phyloP scores from a whole-genome alignment of 2,797 vertebrate species.

The Orientallactaga sibirica region DNA sequence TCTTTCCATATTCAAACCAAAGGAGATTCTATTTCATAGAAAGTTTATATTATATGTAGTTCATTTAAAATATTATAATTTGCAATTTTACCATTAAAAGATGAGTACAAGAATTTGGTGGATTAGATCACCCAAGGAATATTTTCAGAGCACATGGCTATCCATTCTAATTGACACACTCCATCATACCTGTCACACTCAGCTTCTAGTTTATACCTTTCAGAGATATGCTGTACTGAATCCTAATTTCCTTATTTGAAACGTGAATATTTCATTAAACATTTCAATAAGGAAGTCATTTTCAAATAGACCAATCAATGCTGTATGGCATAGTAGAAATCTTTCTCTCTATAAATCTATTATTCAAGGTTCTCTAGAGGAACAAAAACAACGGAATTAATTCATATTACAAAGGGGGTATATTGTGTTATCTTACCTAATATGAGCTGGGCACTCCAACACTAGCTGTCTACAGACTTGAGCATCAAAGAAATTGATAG shows the following conservation, averaged over 20 bases:
- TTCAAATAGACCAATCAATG: background rate
- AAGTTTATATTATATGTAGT: constrained; percentile 7
- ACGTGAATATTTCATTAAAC: background rate
- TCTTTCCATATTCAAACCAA: constrained; percentile 30
- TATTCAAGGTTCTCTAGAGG: too few species aligned
- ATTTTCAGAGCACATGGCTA: background rate
- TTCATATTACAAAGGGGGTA: too few species aligned
- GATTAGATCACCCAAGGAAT: background rate
- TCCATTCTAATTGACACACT: background rate
- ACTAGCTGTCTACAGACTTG: too few species aligned
- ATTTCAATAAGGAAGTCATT: background rate
- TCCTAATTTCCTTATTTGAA: constrained; percentile 39
- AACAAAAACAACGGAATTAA: too few species aligned
- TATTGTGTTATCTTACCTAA: too few species aligned
- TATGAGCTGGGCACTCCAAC: too few species aligned
- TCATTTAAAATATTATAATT: constrained; percentile 3
- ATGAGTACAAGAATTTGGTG: background rate
- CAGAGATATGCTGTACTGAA: background rate
- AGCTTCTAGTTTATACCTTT: background rate
- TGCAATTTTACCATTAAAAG: constrained; percentile 40
- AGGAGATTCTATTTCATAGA: constrained; percentile 56
- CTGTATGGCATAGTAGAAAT: background rate
- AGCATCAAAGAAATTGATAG: too few species aligned
- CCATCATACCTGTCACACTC: background rate
- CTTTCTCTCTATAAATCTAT: background rate